Conservation (phyloP, 2,797 vertebrate genomes). For the Mus minutoides region DNA sequence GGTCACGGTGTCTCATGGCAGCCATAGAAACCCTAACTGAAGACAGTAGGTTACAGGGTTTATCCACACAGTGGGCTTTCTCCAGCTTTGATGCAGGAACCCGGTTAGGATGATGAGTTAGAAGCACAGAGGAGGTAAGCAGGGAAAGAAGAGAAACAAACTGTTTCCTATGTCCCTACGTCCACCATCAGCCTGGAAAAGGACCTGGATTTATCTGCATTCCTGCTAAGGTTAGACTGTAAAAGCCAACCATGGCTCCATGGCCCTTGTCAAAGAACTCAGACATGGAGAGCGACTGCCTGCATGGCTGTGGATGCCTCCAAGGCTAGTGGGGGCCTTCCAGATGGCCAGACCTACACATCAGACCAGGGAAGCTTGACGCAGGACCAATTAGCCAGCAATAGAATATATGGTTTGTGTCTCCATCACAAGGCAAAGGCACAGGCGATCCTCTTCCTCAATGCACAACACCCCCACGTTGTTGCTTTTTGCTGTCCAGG, state of each 20-base stretch:
- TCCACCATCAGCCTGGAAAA: background rate
- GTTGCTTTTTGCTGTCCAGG: background rate
- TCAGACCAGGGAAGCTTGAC: background rate
- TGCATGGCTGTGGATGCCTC: rapidly evolving
- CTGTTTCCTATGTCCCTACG: background rate
- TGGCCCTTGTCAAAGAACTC: background rate
- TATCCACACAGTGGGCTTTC: background rate
- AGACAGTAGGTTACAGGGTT: background rate
- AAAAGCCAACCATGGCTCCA: background rate
- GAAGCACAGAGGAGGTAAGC: background rate
- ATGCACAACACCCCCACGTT: background rate
- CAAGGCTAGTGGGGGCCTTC: background rate
- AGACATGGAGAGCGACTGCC: background rate
- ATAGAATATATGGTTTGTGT: background rate
- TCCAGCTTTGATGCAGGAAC: background rate
- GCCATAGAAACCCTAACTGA: background rate
- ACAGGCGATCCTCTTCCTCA: background rate
- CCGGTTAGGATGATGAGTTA: background rate
- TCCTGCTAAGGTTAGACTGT: background rate
- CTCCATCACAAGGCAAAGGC: background rate
- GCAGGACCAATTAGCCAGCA: background rate
- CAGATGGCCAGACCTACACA: background rate
- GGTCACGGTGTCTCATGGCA: background rate
- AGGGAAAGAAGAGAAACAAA: background rate
- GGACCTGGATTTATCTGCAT: background rate